These are phyloP conservation scores for Sycophila texana DNA, from an alignment of 2,888 invertebrate species.

Conservation along the genomic window DNA sequence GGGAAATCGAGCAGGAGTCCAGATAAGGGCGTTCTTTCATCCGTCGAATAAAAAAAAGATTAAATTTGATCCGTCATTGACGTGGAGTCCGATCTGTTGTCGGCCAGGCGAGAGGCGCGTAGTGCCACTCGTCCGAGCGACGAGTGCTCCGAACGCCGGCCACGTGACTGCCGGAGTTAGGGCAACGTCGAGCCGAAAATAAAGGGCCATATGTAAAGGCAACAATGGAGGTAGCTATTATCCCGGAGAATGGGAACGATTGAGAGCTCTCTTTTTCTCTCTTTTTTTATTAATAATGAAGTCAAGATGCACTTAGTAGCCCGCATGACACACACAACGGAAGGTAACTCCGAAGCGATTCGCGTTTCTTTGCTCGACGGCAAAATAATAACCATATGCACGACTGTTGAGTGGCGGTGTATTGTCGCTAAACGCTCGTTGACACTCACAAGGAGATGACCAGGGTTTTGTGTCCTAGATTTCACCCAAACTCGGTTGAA, in stretches of 20 bases:
- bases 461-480: too few species aligned
- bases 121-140: not conserved
- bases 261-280: slow-evolving; percentile 24
- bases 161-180: not conserved
- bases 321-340: not conserved
- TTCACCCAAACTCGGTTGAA: too few species aligned
- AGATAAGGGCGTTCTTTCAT: slow-evolving; percentile 52
- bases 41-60: slow-evolving; percentile 55
- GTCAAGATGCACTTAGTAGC: slow-evolving; percentile 36
- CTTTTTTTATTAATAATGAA: slow-evolving; percentile 27
- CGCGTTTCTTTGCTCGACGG: not conserved
- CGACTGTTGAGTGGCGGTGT: too few species aligned
- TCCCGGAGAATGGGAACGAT: slow-evolving; percentile 44
- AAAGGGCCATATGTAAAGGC: slow-evolving; percentile 52
- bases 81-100: slow-evolving; percentile 12
- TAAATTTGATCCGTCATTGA: slow-evolving; percentile 57
- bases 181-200: slow-evolving; percentile 35
- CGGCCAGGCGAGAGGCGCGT: slow-evolving; percentile 10
- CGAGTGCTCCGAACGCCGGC: slow-evolving; percentile 17
- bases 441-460: too few species aligned
- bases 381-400: not conserved
- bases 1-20: slow-evolving; percentile 27
- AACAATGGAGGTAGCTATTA: slow-evolving; percentile 47
- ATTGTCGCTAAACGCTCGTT: too few species aligned
- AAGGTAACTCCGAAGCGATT: slow-evolving; percentile 7